A percentile compares a stretch with the other conserved stretches of the same genome.
Conservation (phyloP, 2,113 vertebrate genomes). For the Forbesichthys agassizii region DNA sequence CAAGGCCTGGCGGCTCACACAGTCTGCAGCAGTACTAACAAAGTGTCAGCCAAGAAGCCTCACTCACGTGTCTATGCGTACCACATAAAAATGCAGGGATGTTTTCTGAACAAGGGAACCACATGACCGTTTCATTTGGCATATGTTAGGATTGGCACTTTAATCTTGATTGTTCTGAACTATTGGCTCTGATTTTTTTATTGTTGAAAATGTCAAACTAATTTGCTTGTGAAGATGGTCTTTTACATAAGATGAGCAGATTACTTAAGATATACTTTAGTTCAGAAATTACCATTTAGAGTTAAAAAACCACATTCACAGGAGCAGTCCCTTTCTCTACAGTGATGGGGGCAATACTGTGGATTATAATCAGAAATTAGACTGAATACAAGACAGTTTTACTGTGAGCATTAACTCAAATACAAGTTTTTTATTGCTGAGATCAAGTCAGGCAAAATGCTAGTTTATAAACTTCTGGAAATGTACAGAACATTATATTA, state of each 20-base stretch:
- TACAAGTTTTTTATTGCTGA: too few relatives aligned
- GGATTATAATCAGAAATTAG: too few relatives aligned
- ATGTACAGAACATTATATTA: too few relatives aligned
- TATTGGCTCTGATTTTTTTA: neutral
- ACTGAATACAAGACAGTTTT: too few relatives aligned
- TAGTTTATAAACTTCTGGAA: too few relatives aligned
- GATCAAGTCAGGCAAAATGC: too few relatives aligned
- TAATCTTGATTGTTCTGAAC: slow-evolving; percentile 10
- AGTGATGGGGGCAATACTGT: too few relatives aligned
- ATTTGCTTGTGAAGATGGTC: slow-evolving; percentile 21
- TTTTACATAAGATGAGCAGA: too few relatives aligned
- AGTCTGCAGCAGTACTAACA: slow-evolving; percentile 39
- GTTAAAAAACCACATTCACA: slow-evolving; percentile 2
- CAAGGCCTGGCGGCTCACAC: slow-evolving; percentile 74
- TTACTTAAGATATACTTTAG: neutral
- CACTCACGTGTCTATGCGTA: slow-evolving; percentile 59
- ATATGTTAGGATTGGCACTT: neutral
- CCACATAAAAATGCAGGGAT: slow-evolving; percentile 70
- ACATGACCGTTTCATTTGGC: slow-evolving; percentile 49
- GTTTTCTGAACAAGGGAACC: slow-evolving; percentile 66
- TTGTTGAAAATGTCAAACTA: slow-evolving; percentile 6
- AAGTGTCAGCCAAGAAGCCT: slow-evolving; percentile 28
- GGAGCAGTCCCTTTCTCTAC: neutral
- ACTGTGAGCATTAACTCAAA: too few relatives aligned
- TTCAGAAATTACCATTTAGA: neutral